A percentile compares a stretch with the other conserved stretches of the same genome.
Evolutionary conservation across 2,113 vertebrate species (phyloP).

Genomic region (Sinocyclocheilus anshuiensis): DNA sequence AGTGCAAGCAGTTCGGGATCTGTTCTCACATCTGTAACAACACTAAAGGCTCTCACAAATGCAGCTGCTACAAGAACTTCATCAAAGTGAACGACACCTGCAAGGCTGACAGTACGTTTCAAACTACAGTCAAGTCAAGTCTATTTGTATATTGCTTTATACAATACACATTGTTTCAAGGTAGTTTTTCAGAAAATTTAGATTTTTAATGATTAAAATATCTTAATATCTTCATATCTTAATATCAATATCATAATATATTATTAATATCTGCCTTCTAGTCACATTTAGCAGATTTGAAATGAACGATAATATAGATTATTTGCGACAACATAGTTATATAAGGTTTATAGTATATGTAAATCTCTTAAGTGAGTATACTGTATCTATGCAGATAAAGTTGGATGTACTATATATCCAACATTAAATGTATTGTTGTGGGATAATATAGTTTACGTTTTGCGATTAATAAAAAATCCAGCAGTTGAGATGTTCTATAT

Average conservation of each 20-base stretch:
- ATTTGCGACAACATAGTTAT: too few species aligned
- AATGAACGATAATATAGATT: neutral
- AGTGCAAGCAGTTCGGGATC: constrained; percentile 86
- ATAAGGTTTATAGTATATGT: neutral
- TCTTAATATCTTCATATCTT: neutral
- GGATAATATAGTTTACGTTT: neutral
- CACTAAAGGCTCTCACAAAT: constrained; percentile 91
- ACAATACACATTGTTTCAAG: neutral
- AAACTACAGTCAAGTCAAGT: neutral
- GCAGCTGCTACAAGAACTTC: constrained; percentile 92
- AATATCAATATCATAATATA: neutral
- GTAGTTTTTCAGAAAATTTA: neutral
- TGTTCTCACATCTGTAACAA: constrained; percentile 98
- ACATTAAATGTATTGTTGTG: neutral
- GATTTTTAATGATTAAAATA: neutral
- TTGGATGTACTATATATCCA: neutral
- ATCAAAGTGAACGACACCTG: constrained; percentile 88
- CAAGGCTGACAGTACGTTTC: constrained; percentile 86
- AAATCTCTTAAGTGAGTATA: neutral
- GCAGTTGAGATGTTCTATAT: too few species aligned
- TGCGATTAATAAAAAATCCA: neutral
- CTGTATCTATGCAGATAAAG: neutral
- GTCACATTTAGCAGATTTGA: neutral
- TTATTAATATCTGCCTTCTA: neutral
- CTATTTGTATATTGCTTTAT: neutral